Evolutionary conservation across 1,140 invertebrate genomes (phyloP), one percentile per base, ranked within the genome.

Genomic region (Panulirus ornatus): DNA sequence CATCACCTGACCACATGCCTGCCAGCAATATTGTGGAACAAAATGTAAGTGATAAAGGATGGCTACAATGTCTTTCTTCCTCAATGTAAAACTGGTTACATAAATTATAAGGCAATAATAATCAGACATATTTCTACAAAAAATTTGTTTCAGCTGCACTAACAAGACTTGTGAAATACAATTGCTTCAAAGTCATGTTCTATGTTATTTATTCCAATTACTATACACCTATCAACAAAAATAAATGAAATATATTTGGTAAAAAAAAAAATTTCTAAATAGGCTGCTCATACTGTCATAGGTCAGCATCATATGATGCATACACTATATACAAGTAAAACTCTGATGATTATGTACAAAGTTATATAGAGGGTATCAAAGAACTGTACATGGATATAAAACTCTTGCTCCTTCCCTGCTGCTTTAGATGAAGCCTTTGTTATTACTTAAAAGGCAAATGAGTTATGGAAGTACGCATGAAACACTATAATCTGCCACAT

Each of bases 331-430:
- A 81, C 78, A 81, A 54, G 30, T 81, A 81, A 81, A 81, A 54
- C 78, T 81, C 78, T 81, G 78, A 81, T 81, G 78, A 81, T 81
- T 81, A 81, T 81, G 78, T 81, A 81, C 78, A 81, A 81, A 51
- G 78, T 81, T 81, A 81, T 81, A 81, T n/a, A 81, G 42, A 76
- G 78, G 47, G 78, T 81, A 81, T 81, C 78, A 81, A 81, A 81
- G 78, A 54, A 81, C 78, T 81, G 42, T 81, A 81, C 78, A 81
- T 14, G 40, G 6, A 81, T 54, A 81, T 81, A 81, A 81, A 81
- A 81, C 1, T 30, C 76, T 54, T 34, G 47, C 40, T 81, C 47
- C 27, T 81, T 81, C 78, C 78, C 78, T 81, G 30, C 54, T 81
- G 30, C 47, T 81, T 44, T 30, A 54, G 40, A 81, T 81, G 47